Evolutionary conservation across 2,888 invertebrate species (phyloP).

Genomic region (Gandaritis pyraliata): DNA sequence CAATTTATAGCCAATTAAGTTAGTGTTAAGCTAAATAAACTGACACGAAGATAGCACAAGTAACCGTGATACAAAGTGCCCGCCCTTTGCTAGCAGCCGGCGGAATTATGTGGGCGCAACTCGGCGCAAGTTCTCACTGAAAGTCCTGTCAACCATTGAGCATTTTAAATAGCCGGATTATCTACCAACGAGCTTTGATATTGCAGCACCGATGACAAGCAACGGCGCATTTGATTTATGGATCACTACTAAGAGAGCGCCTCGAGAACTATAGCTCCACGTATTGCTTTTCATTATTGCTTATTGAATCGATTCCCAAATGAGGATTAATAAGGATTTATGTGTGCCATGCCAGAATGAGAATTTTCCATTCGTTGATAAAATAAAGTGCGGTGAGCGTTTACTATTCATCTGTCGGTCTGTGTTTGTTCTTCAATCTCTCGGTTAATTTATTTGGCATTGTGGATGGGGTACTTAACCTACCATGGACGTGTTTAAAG

Average conservation of each 20-base stretch:
- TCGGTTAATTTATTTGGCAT: slow-evolving; percentile 44
- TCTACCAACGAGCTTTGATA: slow-evolving; percentile 63
- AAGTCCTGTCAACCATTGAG: slow-evolving; percentile 51
- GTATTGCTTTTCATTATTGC: slow-evolving; percentile 66
- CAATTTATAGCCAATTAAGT: slow-evolving; percentile 83
- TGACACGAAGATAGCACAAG: slow-evolving; percentile 73
- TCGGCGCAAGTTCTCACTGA: slow-evolving; percentile 51
- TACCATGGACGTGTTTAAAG: slow-evolving; percentile 14
- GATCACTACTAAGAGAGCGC: slow-evolving; percentile 59
- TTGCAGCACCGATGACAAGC: slow-evolving; percentile 69
- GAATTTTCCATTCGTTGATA: slow-evolving; percentile 55
- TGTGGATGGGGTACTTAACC: slow-evolving; percentile 30
- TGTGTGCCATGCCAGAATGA: slow-evolving; percentile 57
- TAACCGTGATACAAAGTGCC: slow-evolving; percentile 67
- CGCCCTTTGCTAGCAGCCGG: slow-evolving; percentile 50
- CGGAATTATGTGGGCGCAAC: slow-evolving; percentile 56
- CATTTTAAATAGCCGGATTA: slow-evolving; percentile 66
- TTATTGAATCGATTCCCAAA: slow-evolving; percentile 71
- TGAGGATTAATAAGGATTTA: slow-evolving; percentile 77
- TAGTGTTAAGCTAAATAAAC: slow-evolving; percentile 80
- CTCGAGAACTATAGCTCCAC: slow-evolving; percentile 59
- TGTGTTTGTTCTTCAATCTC: slow-evolving; percentile 61
- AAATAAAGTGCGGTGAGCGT: slow-evolving; percentile 58
- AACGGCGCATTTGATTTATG: slow-evolving; percentile 75
- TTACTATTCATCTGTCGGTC: slow-evolving; percentile 64